Evolutionary conservation across 2,113 vertebrate species (phyloP), one percentile per base, ranked within the genome.

Genomic region (Calypte anna): DNA sequence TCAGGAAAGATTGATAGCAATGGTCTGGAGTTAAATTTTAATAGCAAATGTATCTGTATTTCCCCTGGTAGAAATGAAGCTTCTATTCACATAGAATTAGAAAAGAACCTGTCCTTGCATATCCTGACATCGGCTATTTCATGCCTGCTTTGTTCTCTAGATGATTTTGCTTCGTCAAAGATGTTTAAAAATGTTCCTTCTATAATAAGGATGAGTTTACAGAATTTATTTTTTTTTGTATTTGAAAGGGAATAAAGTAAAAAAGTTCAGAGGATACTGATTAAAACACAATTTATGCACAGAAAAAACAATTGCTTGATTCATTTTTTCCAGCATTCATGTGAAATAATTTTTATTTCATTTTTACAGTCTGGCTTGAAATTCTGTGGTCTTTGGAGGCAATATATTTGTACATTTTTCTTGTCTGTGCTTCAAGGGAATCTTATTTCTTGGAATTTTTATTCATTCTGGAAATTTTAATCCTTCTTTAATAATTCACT

Each of bases 371-470:
- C 82, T 96, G 70, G 30, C 36, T 93, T 63, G 63, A 91, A 82
- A 82, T 50, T 80, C 51, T 89, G 54, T 84, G 69, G 86, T 74
- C 40, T 76, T 85, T 72, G 55, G 31, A 95, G 55, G 83, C 43
- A 91, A 85, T 68, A 38, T 69, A 46, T 69, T 86, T 76, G 16
- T 33, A 22, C 58, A 30, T 50, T 87, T 94, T 81, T 69, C 61
- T 87, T 88, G 70, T 79, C 48, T 80, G 1, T 92, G 10, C 19
- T 93, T 85, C 85, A 93, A 88, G 13, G 30, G 55, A 88, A 63
- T 44, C 22, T 23, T 90, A 18, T 80, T 94, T 96, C 82, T 86
- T 73, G 40, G 85, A 90, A 82, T 90, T 95, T 91, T 86, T 59
- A 54, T 94, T 90, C 31, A 77, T 86, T 90, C 48, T 82, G 28